Base-by-base conservation (phyloP, 2,888 invertebrate species). In the Caradrina clavipalpis region DNA sequence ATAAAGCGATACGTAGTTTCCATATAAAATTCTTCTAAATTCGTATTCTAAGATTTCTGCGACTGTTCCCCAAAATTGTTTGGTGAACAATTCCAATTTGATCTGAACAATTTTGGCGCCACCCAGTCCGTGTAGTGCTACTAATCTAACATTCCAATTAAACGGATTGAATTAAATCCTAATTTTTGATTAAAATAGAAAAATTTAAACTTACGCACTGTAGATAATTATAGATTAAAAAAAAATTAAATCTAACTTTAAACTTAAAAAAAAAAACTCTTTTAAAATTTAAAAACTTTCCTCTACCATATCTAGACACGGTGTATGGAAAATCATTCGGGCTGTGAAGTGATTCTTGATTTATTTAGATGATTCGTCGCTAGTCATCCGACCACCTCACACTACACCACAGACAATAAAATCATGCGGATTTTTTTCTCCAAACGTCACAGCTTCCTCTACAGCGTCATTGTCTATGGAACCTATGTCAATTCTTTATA, bases 271-370 rank as follows among this genome's bases (percentile, higher is more conserved):
- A 26, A 84, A 88, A 88, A 91, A 89, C 82, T 86, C 83, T 90
- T 88, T 90, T 90, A 90, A 90, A 88, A 87, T 86, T 89, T 56
- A 58, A 60, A 73, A 89, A 86, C 84, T 88, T 92, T 94, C 89
- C 91, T 92, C 90, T 93, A 93, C 91, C 94, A 95, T 95, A 94
- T 94, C 93, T 95, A 93, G 91, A 92, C 92, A 91, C 89, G 92
- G 92, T 92, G 88, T 92, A 93, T 90, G 90, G 88, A 92, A 91
- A 95, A 95, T 96, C 95, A 96, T 96, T 94, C 95, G 93, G 96
- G 96, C 96, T 96, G 96, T 96, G 96, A 95, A 90, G 89, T 53
- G 90, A 88, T 92, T 94, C 90, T 90, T 89, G 85, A 91, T 94
- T 78, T 88, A 75, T 92, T 94, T 94, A 93, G 93, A 92, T 84